Evolutionary conservation across 2,888 invertebrate species (phyloP).

Genomic region (Eilema sororculum): DNA sequence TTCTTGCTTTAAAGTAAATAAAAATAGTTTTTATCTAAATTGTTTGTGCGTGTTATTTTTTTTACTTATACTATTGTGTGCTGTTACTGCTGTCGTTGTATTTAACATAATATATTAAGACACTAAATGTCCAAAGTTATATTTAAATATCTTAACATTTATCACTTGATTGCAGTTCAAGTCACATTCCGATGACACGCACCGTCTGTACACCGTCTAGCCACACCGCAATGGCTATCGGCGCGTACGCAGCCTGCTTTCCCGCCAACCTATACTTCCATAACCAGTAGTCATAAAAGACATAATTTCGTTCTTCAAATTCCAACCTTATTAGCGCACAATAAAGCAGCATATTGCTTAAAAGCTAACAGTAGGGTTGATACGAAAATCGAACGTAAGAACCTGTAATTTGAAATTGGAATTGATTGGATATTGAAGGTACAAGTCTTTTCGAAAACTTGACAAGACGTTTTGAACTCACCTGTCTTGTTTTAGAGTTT

Average conservation of each 20-base stretch:
- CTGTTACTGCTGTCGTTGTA: too few species aligned
- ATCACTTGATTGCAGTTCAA: conserved; percentile 17
- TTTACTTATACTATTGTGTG: too few species aligned
- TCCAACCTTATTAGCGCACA: conserved; percentile 29
- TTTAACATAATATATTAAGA: too few species aligned
- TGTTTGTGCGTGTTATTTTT: too few species aligned
- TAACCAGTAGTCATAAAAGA: conserved; percentile 27
- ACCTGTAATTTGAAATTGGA: conserved; percentile 39
- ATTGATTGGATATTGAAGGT: conserved; percentile 30
- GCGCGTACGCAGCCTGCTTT: conserved; percentile 68
- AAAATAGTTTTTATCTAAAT: too few species aligned
- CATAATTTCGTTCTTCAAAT: conserved; percentile 22
- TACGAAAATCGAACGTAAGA: conserved; percentile 30
- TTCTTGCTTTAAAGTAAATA: too few species aligned
- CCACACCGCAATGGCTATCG: conserved; percentile 66
- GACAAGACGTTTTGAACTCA: conserved; percentile 13
- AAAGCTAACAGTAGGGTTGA: conserved; percentile 3
- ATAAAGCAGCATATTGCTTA: conserved; percentile 16
- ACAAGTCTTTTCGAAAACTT: neutral
- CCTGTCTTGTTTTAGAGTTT: neutral
- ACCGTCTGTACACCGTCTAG: conserved; percentile 78
- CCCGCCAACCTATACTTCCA: conserved; percentile 47
- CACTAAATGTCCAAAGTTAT: neutral
- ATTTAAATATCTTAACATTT: neutral
- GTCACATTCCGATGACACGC: conserved; percentile 52